Conservation (phyloP, 2,888 invertebrate genomes). For the Gari tellinella region DNA sequence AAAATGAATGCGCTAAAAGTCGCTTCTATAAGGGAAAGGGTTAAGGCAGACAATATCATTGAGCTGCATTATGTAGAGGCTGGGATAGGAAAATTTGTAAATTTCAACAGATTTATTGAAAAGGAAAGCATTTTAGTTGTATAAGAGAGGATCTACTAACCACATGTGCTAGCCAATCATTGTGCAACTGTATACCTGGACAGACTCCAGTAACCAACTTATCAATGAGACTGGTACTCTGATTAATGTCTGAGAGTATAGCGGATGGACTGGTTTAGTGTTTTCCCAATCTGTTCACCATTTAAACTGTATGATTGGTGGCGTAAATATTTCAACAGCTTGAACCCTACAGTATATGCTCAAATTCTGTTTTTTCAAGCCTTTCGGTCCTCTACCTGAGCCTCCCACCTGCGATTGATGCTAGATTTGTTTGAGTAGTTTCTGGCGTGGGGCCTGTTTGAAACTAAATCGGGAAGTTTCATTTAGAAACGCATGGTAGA, state of each 20-base stretch:
- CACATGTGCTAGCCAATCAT: too few relatives aligned
- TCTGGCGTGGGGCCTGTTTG: conserved; percentile 45
- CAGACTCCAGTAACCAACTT: conserved; percentile 2
- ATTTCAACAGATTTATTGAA: too few relatives aligned
- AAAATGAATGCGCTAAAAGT: too few relatives aligned
- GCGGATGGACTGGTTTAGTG: not conserved
- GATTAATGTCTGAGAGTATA: conserved; percentile 7
- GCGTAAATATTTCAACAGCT: conserved; percentile 17
- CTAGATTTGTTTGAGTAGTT: conserved; percentile 4
- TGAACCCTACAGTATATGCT: conserved; percentile 3
- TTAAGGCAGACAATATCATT: too few relatives aligned
- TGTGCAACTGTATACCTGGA: too few relatives aligned
- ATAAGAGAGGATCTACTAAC: too few relatives aligned
- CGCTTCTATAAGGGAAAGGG: too few relatives aligned
- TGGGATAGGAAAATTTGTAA: too few relatives aligned
- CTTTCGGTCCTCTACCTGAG: conserved; percentile 17
- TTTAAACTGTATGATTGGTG: conserved; percentile 5
- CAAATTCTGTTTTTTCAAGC: conserved; percentile 4
- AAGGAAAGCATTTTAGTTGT: too few relatives aligned
- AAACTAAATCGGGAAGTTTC: conserved; percentile 46
- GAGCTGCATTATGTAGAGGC: too few relatives aligned
- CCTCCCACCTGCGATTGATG: conserved; percentile 17
- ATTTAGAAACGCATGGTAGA: conserved; percentile 18
- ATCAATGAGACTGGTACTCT: conserved; percentile 4
- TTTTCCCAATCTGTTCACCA: conserved; percentile 7